Evolutionary conservation across 1,140 invertebrate genomes (phyloP).

Genomic region (Batillaria attramentaria): DNA sequence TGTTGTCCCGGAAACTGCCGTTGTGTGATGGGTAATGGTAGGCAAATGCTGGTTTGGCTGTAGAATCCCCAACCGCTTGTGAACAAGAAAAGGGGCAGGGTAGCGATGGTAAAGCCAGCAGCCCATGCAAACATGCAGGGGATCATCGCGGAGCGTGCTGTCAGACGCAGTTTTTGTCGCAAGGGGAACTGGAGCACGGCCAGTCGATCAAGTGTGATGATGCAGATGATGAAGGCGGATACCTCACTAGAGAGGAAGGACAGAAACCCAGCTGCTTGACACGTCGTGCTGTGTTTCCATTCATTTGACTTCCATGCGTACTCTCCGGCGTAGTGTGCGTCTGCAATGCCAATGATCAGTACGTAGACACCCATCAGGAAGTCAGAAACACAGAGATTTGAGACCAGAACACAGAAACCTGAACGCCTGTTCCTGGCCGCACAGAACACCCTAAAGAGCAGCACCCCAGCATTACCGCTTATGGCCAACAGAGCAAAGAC

Average conservation of each 20-base stretch:
- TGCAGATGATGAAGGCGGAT: slow-evolving; percentile 6
- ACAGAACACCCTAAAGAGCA: neutral
- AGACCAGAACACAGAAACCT: neutral
- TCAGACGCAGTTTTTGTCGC: neutral
- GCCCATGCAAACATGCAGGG: neutral
- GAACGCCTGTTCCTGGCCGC: neutral
- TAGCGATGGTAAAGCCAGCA: neutral
- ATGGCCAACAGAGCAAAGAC: neutral
- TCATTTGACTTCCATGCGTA: neutral
- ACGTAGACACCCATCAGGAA: slow-evolving; percentile 20
- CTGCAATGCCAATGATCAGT: slow-evolving; percentile 15
- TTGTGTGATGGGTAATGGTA: neutral
- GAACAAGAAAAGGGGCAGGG: neutral
- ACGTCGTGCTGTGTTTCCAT: neutral
- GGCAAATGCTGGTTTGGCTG: slow-evolving; percentile 8
- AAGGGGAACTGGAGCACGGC: neutral
- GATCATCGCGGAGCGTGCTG: neutral
- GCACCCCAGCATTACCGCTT: neutral
- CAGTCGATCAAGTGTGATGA: slow-evolving; percentile 21
- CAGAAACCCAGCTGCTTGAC: neutral
- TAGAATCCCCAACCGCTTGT: neutral
- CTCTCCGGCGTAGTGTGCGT: neutral
- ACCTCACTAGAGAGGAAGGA: slow-evolving; percentile 11
- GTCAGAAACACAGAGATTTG: neutral
- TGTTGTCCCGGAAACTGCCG: neutral